These are phyloP conservation scores for Cygnus olor DNA, from an alignment of 2,797 vertebrate species.

Conservation along the genomic window DNA sequence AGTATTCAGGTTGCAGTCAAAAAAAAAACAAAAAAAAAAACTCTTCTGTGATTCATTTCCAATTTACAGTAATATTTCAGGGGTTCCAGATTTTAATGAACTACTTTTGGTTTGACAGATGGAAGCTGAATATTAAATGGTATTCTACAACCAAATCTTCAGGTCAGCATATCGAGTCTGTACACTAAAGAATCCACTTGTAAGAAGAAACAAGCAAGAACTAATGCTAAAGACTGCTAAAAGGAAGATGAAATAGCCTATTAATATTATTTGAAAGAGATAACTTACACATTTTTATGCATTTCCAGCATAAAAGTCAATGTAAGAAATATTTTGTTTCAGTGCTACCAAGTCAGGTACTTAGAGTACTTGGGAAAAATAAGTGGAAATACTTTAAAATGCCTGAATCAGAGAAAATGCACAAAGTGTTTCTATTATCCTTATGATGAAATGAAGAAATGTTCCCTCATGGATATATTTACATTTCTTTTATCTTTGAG, in stretches of 20 bases:
- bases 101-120: not conserved
- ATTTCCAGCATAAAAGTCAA: slow-evolving; percentile 60
- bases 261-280: slow-evolving; percentile 43
- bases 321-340: slow-evolving; percentile 61
- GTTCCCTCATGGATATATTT: slow-evolving; percentile 5
- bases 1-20: not conserved
- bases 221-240: not conserved
- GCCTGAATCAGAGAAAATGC: slow-evolving; percentile 45
- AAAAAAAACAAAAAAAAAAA: not conserved
- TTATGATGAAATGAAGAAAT: slow-evolving; percentile 37
- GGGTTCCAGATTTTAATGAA: not conserved
- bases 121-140: slow-evolving; percentile 2
- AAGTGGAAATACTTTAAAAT: slow-evolving; percentile 49
- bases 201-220: not conserved
- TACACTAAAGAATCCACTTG: slow-evolving; percentile 14
- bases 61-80: slow-evolving; percentile 7
- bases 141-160: not conserved
- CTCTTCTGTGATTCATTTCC: slow-evolving; percentile 1
- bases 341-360: slow-evolving; percentile 32
- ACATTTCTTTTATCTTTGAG: slow-evolving; percentile 13
- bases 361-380: slow-evolving; percentile 38
- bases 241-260: slow-evolving; percentile 40
- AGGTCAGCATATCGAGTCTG: not conserved
- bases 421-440: slow-evolving; percentile 57
- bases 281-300: slow-evolving; percentile 10